phyloP scores from a whole-genome alignment of 2,797 vertebrate species.

The Poecile montanus region DNA sequence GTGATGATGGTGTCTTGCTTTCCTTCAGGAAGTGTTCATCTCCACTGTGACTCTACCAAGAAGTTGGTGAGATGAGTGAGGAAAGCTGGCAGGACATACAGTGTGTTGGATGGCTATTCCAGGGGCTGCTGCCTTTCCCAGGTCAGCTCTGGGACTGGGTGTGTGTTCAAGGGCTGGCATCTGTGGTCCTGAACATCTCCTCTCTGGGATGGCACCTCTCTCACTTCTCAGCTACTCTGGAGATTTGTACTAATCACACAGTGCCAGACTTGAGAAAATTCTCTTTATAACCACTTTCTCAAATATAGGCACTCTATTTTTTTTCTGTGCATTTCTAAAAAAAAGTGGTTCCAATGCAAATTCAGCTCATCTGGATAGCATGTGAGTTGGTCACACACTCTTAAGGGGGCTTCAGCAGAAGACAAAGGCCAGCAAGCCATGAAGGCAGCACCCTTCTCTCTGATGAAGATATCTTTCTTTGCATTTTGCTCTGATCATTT shows the following conservation, averaged over 20 bases:
- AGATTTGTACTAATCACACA: neutral
- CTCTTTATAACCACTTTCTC: neutral
- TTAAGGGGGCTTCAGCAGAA: neutral
- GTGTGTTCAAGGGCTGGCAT: neutral
- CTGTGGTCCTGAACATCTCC: neutral
- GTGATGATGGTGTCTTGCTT: neutral
- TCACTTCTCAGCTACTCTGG: neutral
- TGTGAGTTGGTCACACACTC: accelerated
- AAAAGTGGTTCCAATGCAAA: neutral
- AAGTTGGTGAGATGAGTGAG: neutral
- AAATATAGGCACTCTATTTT: neutral
- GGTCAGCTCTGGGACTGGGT: neutral
- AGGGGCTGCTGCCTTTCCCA: neutral
- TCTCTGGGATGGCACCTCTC: neutral
- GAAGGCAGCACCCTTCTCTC: neutral
- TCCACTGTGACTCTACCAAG: neutral
- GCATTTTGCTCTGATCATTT: neutral
- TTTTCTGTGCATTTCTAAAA: neutral
- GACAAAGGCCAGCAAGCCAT: neutral
- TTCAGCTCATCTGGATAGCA: neutral
- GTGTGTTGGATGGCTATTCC: neutral
- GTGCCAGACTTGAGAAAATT: neutral
- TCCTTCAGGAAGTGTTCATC: neutral
- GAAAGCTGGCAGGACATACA: neutral
- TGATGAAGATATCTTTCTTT: neutral